A percentile compares a stretch with the other conserved stretches of the same genome.
Conservation (phyloP, 2,797 vertebrate species). For the Merluccius polli region DNA sequence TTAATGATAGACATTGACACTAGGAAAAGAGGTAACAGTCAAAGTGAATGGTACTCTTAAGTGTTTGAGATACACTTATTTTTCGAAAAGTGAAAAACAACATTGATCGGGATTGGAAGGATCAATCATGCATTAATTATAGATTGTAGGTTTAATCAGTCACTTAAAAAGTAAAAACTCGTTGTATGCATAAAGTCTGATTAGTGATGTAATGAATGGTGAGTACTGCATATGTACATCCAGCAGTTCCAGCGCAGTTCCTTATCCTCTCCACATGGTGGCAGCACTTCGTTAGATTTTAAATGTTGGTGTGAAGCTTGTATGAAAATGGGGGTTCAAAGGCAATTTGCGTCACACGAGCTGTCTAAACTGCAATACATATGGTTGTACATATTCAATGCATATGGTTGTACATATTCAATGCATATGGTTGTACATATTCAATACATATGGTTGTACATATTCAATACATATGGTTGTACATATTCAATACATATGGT, state of each 20-base stretch:
- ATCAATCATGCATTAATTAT: background rate
- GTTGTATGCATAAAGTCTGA: slow-evolving; percentile 6
- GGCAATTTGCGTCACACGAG: background rate
- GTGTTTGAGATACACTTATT: too few species aligned
- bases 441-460: background rate
- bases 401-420: too few species aligned
- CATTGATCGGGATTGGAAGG: too few species aligned
- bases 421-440: too few species aligned
- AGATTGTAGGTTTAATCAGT: background rate
- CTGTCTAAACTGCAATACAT: background rate
- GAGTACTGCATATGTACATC: slow-evolving; percentile 20
- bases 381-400: background rate
- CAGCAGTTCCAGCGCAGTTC: slow-evolving; percentile 53
- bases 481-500: too few species aligned
- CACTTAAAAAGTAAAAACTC: background rate
- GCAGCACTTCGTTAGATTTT: slow-evolving; percentile 42
- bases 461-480: too few species aligned
- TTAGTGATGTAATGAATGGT: slow-evolving; percentile 18
- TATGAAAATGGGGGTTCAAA: background rate
- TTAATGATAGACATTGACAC: too few species aligned
- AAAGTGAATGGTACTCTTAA: too few species aligned
- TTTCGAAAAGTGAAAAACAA: too few species aligned
- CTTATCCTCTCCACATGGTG: slow-evolving; percentile 53
- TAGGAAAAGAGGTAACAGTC: too few species aligned
- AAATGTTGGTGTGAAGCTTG: slow-evolving; percentile 7